Evolutionary conservation across 1,140 invertebrate genomes (phyloP).

Genomic region (Sarcophaga bullata): DNA sequence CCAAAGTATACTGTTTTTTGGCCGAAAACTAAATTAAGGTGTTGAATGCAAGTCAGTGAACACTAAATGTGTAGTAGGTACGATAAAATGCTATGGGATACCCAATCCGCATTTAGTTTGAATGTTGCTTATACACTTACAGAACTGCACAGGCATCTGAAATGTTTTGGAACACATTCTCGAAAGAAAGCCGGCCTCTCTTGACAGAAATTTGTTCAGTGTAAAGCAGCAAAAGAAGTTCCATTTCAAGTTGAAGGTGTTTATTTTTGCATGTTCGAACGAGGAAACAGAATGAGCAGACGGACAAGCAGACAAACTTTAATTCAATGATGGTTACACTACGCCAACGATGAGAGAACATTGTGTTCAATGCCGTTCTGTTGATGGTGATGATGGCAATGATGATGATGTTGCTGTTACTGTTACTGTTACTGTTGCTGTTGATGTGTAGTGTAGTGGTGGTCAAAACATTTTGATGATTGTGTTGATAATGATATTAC

Average conservation of each 20-base stretch:
- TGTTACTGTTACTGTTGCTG: background rate
- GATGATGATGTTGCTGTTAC: background rate
- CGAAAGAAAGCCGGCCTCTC: too few species aligned
- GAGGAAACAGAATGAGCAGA: too few species aligned
- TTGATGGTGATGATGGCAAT: background rate
- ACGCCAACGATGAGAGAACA: background rate
- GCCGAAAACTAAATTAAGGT: conserved; percentile 34
- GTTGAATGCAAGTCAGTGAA: conserved; percentile 40
- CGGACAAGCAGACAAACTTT: background rate
- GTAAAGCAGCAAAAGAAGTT: background rate
- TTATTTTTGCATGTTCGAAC: conserved; percentile 30
- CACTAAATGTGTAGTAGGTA: conserved; percentile 9
- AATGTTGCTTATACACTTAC: too few species aligned
- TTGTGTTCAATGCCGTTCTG: background rate
- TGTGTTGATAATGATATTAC: conserved; percentile 33
- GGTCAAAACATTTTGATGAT: conserved; percentile 41
- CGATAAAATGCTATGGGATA: background rate
- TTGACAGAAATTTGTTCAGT: background rate
- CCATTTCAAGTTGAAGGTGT: conserved; percentile 2
- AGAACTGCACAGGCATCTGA: too few species aligned
- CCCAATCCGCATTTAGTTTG: too few species aligned
- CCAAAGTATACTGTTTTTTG: background rate
- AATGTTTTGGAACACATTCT: too few species aligned
- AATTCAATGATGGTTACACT: conserved; percentile 35
- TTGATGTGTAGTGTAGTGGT: background rate